Conservation (phyloP, 2,797 vertebrate species). For the Argentina silus region DNA sequence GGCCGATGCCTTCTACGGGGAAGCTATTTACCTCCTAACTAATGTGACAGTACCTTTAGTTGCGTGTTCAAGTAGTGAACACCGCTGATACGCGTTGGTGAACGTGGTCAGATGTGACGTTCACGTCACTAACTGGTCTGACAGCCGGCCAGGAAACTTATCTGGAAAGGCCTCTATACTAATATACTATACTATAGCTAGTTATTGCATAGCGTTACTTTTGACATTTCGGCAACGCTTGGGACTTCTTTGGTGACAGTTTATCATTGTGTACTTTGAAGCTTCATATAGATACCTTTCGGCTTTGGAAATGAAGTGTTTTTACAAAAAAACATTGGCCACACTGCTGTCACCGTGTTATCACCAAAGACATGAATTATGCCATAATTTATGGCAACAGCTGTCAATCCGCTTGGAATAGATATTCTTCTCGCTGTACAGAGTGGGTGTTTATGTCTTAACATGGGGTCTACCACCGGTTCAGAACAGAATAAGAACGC, state of each 20-base stretch:
- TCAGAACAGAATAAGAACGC: not conserved
- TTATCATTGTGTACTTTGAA: no score
- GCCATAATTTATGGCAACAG: not conserved
- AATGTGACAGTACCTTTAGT: not conserved
- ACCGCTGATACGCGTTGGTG: not conserved
- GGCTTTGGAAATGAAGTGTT: no score
- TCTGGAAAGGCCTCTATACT: not conserved
- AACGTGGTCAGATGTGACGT: not conserved
- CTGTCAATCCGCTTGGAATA: not conserved
- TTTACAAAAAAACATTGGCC: no score
- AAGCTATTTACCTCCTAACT: not conserved
- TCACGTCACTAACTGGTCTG: constrained; percentile 36
- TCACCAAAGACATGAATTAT: not conserved
- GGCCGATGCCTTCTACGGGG: not conserved
- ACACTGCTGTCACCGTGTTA: not conserved
- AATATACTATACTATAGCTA: no score
- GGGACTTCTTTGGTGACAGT: no score
- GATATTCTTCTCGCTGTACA: not conserved
- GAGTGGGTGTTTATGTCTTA: not conserved
- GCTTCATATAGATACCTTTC: no score
- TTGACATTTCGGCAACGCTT: not conserved
- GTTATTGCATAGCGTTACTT: not conserved
- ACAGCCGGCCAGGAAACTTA: constrained; percentile 40
- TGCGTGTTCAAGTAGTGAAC: not conserved
- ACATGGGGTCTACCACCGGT: no score